Evolutionary conservation across 1,140 invertebrate genomes (phyloP), one percentile per base, ranked within the genome.

Genomic region (Branchinecta lindahli): DNA sequence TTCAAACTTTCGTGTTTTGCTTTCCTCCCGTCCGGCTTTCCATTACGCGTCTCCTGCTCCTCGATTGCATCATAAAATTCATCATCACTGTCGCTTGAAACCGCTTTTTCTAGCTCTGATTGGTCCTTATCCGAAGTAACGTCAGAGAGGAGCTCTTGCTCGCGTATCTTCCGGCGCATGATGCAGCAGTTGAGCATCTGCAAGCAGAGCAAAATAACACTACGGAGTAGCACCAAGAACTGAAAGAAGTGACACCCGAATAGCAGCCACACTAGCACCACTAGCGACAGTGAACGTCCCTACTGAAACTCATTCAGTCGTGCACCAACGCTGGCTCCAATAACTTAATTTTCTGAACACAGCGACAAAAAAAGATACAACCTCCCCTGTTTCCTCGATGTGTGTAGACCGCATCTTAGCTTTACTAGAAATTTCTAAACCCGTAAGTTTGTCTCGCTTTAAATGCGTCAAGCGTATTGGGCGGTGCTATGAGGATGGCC

Each of bases 151-250:
- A 44, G 77, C 77, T 68, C 83, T 83, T 84, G 83, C 45, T 87
- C 86, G 74, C 77, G 83, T 81, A 79, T 85, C 68, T 77, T 84
- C 73, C 84, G 85, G 71, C 89, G 84, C 70, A 88, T 85, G 72
- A 98, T 94, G 78, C 96, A 99, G 77, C 92, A 94, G 78, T 98
- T 98, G 8, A 99, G 80, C 87, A 98, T 92, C 84, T 98, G 86
- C 52, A 77, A 77, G 70, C 61, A 46, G 45, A 52, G n/a, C n/a
- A n/a, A n/a, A n/a, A n/a, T 18, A 67, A n/a, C n/a, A n/a, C n/a
- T n/a, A n/a, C n/a, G n/a, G n/a, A n/a, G n/a, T n/a, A n/a, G n/a
- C n/a, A n/a, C 46, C 44, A 52, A 8, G 44, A 15, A 66, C 9
- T 7, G 7, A 70, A 10, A 18, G 18, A 70, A 45, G 45, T 3